Percentiles rank a stretch among this genome's conserved stretches.
Evolutionary conservation across 2,888 invertebrate species (phyloP).

Genomic region (Drosophila mulleri): DNA sequence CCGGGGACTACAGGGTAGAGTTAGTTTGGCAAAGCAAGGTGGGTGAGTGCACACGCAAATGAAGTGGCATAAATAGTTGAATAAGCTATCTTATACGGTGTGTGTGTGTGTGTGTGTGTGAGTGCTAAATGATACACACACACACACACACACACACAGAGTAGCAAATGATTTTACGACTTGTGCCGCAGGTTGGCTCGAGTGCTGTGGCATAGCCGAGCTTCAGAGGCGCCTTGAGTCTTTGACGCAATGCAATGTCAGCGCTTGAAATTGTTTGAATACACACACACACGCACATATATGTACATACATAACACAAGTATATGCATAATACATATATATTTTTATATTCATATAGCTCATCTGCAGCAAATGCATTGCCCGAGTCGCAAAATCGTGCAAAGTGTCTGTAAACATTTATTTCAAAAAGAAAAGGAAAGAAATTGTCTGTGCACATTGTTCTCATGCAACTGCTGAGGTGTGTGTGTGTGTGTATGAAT

Average conservation of each 20-base stretch:
- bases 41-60: slow-evolving; percentile 5
- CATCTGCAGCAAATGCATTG: slow-evolving; percentile 49
- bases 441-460: slow-evolving; percentile 33
- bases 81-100: slow-evolving; percentile 8
- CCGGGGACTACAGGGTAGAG: not conserved
- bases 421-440: slow-evolving; percentile 11
- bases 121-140: slow-evolving; percentile 2
- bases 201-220: not conserved
- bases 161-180: not conserved
- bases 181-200: slow-evolving; percentile 7
- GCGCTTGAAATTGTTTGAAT: slow-evolving; percentile 6
- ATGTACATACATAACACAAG: not conserved
- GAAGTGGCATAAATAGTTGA: slow-evolving; percentile 19
- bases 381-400: slow-evolving; percentile 41
- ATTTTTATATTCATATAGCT: slow-evolving; percentile 14
- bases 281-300: too few relatives aligned
- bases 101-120: not conserved
- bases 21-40: slow-evolving; percentile 1
- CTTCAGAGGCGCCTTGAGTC: slow-evolving; percentile 17
- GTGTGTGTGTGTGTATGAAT: slow-evolving; percentile 24
- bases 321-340: not conserved
- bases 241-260: slow-evolving; percentile 11
- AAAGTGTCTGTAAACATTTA: slow-evolving; percentile 62
- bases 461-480: slow-evolving; percentile 1
- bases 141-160: not conserved